A percentile compares a stretch with the other conserved stretches of the same genome.
phyloP scores from a whole-genome alignment of 2,797 vertebrate genomes.

The Miopithecus talapoin region DNA sequence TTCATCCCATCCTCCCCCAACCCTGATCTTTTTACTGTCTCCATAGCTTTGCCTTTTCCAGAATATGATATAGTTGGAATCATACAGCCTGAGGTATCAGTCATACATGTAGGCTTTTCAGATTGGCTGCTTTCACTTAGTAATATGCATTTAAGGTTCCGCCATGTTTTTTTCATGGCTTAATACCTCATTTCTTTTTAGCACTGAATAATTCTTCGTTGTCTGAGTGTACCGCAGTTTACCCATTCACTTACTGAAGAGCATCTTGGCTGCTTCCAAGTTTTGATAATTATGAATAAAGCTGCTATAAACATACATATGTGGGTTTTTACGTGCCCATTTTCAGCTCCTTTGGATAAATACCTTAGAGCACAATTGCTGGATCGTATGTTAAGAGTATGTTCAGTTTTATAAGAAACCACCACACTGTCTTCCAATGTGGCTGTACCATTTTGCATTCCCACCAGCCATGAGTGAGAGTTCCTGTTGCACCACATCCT shows the following conservation, averaged over 20 bases:
- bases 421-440: neutral
- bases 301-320: neutral
- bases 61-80: neutral
- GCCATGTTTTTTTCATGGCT: slow-evolving; percentile 6
- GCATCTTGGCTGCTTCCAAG: neutral
- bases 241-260: neutral
- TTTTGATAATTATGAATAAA: neutral
- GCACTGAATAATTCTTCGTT: neutral
- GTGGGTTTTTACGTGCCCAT: neutral
- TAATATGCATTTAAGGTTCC: neutral
- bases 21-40: neutral
- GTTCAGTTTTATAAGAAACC: neutral
- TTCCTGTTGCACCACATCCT: neutral
- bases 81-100: neutral
- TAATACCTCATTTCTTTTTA: slow-evolving; percentile 10
- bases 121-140: neutral
- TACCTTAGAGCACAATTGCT: neutral
- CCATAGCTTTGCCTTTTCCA: neutral
- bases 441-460: neutral
- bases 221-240: neutral
- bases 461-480: neutral
- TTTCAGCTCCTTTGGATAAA: neutral
- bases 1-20: neutral
- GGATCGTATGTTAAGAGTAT: neutral
- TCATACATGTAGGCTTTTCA: neutral